Percentiles rank a stretch among this genome's conserved stretches.
These are phyloP conservation scores for Rhinopomastus cyanomelas DNA, from an alignment of 2,113 vertebrate genomes.

Conservation along the genomic window DNA sequence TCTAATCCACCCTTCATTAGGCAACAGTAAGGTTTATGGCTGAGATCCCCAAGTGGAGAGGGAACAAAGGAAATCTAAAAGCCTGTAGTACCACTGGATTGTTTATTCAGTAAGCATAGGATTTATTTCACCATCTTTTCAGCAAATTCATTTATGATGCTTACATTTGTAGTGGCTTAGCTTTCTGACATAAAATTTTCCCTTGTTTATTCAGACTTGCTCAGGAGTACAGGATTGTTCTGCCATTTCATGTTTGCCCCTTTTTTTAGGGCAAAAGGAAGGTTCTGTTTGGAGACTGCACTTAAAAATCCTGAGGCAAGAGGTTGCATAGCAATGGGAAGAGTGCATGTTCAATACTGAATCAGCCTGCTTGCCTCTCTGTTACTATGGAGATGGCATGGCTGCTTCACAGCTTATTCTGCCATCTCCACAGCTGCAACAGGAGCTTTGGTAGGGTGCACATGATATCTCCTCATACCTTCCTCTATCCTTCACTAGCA, in stretches of 20 bases:
- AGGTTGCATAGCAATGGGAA: slow-evolving; percentile 34
- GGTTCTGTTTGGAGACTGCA: slow-evolving; percentile 6
- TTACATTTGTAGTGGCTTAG: background rate
- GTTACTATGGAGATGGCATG: slow-evolving; percentile 65
- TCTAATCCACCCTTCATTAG: background rate
- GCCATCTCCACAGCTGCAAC: slow-evolving; percentile 47
- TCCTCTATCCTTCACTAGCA: slow-evolving; percentile 2
- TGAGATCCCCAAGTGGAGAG: background rate
- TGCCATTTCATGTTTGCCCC: background rate
- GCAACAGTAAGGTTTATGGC: background rate
- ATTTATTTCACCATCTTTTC: background rate
- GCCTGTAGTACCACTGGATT: background rate
- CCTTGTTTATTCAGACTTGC: background rate
- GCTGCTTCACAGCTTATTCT: slow-evolving; percentile 10
- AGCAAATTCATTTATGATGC: background rate
- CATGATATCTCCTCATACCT: slow-evolving; percentile 5
- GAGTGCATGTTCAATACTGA: background rate
- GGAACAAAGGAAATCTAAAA: background rate
- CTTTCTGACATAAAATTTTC: background rate
- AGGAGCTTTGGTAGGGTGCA: slow-evolving; percentile 31
- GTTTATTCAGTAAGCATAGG: background rate
- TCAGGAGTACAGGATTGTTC: background rate
- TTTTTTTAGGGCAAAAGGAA: background rate
- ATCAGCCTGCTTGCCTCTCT: background rate
- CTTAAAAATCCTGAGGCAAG: slow-evolving; percentile 34